Evolutionary conservation across 1,140 invertebrate species (phyloP).

Genomic region (Cotesia typhae): DNA sequence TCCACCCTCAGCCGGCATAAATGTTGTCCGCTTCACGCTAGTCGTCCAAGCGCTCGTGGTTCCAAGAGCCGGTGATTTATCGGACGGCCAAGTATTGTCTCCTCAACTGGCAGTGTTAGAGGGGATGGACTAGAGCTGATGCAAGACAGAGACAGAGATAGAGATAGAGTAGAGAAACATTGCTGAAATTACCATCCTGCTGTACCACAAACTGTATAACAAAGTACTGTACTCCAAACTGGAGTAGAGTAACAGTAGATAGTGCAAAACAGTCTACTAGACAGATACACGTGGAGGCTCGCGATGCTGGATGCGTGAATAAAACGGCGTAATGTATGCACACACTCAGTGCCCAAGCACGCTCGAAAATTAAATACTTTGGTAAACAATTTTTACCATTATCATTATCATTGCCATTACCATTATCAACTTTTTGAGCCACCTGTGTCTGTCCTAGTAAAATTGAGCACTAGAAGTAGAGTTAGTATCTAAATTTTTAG

Average conservation of each 20-base stretch:
- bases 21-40: slow-evolving; percentile 25
- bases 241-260: too few species aligned
- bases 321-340: slow-evolving; percentile 18
- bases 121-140: slow-evolving; percentile 16
- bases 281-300: neutral
- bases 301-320: slow-evolving; percentile 3
- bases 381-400: neutral
- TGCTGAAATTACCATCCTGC: neutral
- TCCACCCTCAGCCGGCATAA: slow-evolving; percentile 18
- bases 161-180: too few species aligned
- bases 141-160: neutral
- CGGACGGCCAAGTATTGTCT: slow-evolving; percentile 40
- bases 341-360: neutral
- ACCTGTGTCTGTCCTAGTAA: neutral
- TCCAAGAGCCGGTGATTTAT: slow-evolving; percentile 42
- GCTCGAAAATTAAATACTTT: slow-evolving; percentile 11
- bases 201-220: too few species aligned
- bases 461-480: neutral
- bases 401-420: neutral
- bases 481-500: neutral
- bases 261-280: neutral
- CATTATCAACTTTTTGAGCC: slow-evolving; percentile 3
- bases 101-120: slow-evolving; percentile 1
- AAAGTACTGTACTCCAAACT: neutral
- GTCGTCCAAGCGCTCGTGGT: slow-evolving; percentile 28